Conservation (phyloP, 2,797 vertebrate genomes). For the Scarus forsteni region DNA sequence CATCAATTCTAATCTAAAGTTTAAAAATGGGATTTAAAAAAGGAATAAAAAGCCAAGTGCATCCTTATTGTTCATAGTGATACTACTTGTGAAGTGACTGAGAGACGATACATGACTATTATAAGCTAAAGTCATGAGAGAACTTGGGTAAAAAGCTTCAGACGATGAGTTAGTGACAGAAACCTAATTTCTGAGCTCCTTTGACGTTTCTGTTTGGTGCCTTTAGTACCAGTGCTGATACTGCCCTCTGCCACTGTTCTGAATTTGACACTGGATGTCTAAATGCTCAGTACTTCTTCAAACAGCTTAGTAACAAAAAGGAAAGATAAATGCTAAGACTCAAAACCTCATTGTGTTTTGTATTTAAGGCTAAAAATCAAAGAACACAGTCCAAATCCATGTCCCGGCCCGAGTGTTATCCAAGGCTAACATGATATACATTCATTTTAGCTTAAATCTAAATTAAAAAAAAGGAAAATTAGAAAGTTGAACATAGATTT, state of each 20-base stretch:
- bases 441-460: conserved; percentile 74
- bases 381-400: conserved; percentile 68
- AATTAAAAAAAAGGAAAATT: conserved; percentile 4
- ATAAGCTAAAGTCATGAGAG: neutral
- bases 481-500: conserved; percentile 57
- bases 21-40: too few relatives aligned
- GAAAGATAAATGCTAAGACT: conserved; percentile 59
- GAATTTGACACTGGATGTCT: conserved; percentile 34
- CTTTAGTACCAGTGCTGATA: conserved; percentile 34
- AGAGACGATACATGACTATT: neutral
- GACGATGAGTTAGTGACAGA: conserved; percentile 6
- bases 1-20: too few relatives aligned
- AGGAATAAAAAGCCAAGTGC: too few relatives aligned
- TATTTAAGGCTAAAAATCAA: conserved; percentile 82
- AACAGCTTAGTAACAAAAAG: conserved; percentile 29
- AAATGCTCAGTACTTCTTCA: conserved; percentile 61
- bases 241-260: conserved; percentile 27
- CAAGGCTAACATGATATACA: conserved; percentile 86
- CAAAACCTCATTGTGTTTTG: conserved; percentile 72
- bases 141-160: conserved; percentile 10
- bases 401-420: conserved; percentile 63
- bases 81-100: conserved; percentile 14
- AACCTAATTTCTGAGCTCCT: conserved; percentile 37
- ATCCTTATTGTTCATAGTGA: too few relatives aligned
- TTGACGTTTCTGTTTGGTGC: conserved; percentile 31